Percentiles rank a stretch among this genome's conserved stretches.
Conservation (phyloP, 2,113 vertebrate genomes). For the Gobius niger region DNA sequence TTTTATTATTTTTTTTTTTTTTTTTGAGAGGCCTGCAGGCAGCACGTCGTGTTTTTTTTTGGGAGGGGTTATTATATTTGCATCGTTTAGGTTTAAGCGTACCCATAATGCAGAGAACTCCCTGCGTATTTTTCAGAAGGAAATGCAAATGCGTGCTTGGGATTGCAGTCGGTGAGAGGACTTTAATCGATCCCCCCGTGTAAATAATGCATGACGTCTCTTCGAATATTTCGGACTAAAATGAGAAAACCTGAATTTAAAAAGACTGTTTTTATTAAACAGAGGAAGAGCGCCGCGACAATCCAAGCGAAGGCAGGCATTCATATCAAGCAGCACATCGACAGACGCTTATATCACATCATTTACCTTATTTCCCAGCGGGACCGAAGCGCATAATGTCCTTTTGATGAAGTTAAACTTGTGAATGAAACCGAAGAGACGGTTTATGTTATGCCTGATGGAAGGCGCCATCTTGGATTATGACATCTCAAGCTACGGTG, state of each 20-base stretch:
- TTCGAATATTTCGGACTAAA: not conserved
- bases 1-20: no score
- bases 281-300: not conserved
- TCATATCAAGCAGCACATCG: not conserved
- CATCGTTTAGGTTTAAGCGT: no score
- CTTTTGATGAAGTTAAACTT: conserved; percentile 18
- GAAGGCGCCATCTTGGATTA: conserved; percentile 73
- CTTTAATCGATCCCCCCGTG: no score
- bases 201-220: not conserved
- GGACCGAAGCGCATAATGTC: conserved; percentile 6
- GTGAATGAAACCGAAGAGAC: conserved; percentile 41
- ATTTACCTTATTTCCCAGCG: conserved; percentile 46
- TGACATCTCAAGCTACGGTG: conserved; percentile 55
- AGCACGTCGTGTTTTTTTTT: no score
- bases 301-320: not conserved
- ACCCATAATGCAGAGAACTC: no score
- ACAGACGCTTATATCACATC: fast-evolving
- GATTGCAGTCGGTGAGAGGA: no score
- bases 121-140: no score
- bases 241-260: not conserved
- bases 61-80: no score
- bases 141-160: no score
- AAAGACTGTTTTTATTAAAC: no score
- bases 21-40: no score
- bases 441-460: conserved; percentile 42